Evolutionary conservation across 2,888 invertebrate species (phyloP).

Genomic region (Chrysolina haemoptera): DNA sequence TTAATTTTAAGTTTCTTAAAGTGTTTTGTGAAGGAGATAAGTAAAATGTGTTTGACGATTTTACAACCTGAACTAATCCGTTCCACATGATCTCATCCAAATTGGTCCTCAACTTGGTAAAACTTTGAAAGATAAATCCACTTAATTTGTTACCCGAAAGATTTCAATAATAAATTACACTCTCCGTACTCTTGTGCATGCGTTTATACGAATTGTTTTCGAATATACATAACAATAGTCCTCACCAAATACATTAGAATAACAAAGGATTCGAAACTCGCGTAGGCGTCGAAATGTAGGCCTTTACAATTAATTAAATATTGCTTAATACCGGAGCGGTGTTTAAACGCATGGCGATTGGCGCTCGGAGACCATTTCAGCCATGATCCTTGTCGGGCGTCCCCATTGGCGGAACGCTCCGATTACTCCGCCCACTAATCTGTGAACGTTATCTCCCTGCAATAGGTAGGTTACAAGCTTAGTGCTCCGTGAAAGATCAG

Average conservation of each 20-base stretch:
- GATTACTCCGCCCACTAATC: conserved; percentile 48
- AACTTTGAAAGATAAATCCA: conserved; percentile 5
- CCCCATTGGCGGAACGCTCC: conserved; percentile 56
- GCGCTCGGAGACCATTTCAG: conserved; percentile 55
- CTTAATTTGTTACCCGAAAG: conserved; percentile 24
- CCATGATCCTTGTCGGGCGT: conserved; percentile 58
- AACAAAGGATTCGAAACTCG: conserved; percentile 40
- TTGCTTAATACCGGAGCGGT: conserved; percentile 52
- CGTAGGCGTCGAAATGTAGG: conserved; percentile 43
- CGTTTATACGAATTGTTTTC: conserved; percentile 29
- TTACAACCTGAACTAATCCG: conserved; percentile 7
- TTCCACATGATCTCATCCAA: conserved; percentile 5
- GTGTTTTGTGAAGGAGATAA: neutral
- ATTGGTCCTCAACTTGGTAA: neutral
- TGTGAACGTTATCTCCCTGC: conserved; percentile 47
- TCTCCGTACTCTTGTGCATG: neutral
- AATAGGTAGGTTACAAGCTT: conserved; percentile 38
- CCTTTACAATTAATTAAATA: conserved; percentile 54
- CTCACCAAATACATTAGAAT: conserved; percentile 44
- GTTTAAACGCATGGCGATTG: conserved; percentile 52
- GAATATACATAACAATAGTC: conserved; percentile 46
- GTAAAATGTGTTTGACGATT: neutral
- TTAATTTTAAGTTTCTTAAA: neutral
- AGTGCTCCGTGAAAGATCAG: neutral
- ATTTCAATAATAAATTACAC: conserved; percentile 25